Evolutionary conservation across 2,888 invertebrate genomes (phyloP), one percentile per base, ranked within the genome.

Genomic region (Drosophila limbata): DNA sequence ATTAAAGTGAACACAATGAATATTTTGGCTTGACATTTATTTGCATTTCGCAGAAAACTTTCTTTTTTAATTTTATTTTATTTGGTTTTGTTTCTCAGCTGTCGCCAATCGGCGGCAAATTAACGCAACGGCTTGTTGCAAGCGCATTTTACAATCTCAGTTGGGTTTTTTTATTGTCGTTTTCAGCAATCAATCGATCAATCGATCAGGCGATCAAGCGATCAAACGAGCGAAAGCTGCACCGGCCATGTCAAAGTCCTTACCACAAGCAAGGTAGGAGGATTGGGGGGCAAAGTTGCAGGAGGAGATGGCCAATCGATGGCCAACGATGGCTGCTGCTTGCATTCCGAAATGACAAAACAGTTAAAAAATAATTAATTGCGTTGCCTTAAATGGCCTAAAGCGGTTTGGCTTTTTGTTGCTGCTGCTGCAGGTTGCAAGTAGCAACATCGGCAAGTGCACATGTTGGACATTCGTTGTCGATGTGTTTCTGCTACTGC

Each of bases 351-450:
- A 91, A 91, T 91, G 91, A 91, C 91, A 89, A 91, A 91, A 91
- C 92, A 92, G 92, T 92, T 92, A 92, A 92, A 91, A 92, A 92
- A 92, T 92, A 92, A 92, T 92, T 92, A 92, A 92, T 92, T 92
- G 92, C 91, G 89, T 90, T 92, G 86, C 92, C 92, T 91, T 91
- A 91, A 91, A 92, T 88, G 92, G 92, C 86, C 83, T 85, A 88
- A 89, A 91, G 86, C 86, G 79, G 86, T 88, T 90, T 89, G 84
- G 79, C 72, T 71, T 81, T 81, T 68, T 76, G 69, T 69, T 61
- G 52, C 56, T 59, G 64, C 52, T 68, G 59, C 50, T 77, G 28
- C 25, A 25, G 25, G 25, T 28, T 28, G 28, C 28, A 1, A 8
- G 28, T 5, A 8, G 28, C 28, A 28, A 25, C 25, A 25, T 25